These are phyloP conservation scores for Watsonalla cultraria DNA, from an alignment of 2,888 invertebrate genomes.

Conservation along the genomic window DNA sequence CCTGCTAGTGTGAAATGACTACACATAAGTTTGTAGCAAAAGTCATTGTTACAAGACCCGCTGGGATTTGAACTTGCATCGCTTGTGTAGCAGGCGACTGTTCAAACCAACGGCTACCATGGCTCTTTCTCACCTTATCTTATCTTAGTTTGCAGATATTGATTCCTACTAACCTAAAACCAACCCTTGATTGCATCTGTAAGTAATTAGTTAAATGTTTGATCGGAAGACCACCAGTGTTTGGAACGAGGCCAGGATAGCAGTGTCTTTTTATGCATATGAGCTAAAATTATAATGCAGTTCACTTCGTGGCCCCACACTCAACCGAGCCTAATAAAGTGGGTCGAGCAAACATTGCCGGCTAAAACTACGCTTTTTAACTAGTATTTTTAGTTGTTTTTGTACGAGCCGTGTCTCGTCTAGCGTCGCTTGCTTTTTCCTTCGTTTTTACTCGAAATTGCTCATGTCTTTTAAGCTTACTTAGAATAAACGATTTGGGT, in stretches of 20 bases:
- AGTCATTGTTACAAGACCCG: too few relatives aligned
- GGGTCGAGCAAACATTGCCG: slow-evolving; percentile 65
- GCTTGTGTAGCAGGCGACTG: too few relatives aligned
- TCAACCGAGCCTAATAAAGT: slow-evolving; percentile 62
- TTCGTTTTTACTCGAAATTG: slow-evolving; percentile 28
- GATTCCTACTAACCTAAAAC: too few relatives aligned
- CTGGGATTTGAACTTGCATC: too few relatives aligned
- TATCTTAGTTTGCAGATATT: too few relatives aligned
- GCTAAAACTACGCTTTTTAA: slow-evolving; percentile 69
- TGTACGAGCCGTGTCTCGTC: slow-evolving; percentile 49
- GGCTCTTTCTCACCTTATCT: too few relatives aligned
- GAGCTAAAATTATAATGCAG: slow-evolving; percentile 7
- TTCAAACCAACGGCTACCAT: too few relatives aligned
- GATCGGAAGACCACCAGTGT: background rate
- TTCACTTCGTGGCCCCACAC: slow-evolving; percentile 32
- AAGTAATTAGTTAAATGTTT: too few relatives aligned
- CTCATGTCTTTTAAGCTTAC: slow-evolving; percentile 33
- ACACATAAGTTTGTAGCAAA: too few relatives aligned
- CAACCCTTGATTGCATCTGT: too few relatives aligned
- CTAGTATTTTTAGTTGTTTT: slow-evolving; percentile 66
- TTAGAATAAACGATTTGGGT: slow-evolving; percentile 31
- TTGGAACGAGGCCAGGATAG: background rate
- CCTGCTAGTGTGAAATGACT: too few relatives aligned
- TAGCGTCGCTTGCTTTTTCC: slow-evolving; percentile 32
- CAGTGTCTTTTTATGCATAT: background rate